Base-by-base conservation (phyloP, 1,140 invertebrate genomes). In the Ceratoteleas bidentatus region DNA sequence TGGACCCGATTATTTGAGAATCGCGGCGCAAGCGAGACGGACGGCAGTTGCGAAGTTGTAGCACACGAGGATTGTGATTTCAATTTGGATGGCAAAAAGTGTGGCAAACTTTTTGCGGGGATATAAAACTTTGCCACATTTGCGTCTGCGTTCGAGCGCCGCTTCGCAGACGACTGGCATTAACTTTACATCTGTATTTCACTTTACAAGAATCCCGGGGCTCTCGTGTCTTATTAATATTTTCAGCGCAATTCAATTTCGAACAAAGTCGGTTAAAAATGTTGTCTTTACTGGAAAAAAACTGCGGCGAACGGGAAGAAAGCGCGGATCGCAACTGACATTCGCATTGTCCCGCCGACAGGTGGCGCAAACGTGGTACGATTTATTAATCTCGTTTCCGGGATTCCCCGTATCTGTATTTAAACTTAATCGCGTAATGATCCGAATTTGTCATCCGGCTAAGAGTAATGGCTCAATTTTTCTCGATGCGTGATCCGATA, bases 31-130 rank as follows among this genome's bases (percentile, higher is more conserved):
- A 57, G 38, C 40, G 36, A 43, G 13, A 52, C 14, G 60, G 32
- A 36, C 8, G 68, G 49, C 50, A 73, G 45, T 81, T 74, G 50
- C 70, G 7, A 81, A 81, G 65, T 81, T 75, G 65, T 68, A 64
- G 58, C 53, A 57, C 65, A 65, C 58, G 78, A 65, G 66, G 77
- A 81, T 81, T 75, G 72, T 73, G 72, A 77, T 83, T 83, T 83
- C 69, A 83, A 83, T 83, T 78, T 78, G 57, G 64, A 78, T 52
- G 50, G 64, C 53, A 52, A 77, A 74, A 83, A 83, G 7, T 83
- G 64, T 36, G 70, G 36, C 36, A 13, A 77, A 78, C 80, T 81
- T 77, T 82, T 83, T 77, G 47, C 69, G 16, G 58, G 36, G 69
- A 62, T 54, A 72, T 74, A 69, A 82, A 82, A 82, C 50, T 82